These are phyloP conservation scores for Syngnathus typhle DNA, from an alignment of 2,113 vertebrate species.

Conservation along the genomic window DNA sequence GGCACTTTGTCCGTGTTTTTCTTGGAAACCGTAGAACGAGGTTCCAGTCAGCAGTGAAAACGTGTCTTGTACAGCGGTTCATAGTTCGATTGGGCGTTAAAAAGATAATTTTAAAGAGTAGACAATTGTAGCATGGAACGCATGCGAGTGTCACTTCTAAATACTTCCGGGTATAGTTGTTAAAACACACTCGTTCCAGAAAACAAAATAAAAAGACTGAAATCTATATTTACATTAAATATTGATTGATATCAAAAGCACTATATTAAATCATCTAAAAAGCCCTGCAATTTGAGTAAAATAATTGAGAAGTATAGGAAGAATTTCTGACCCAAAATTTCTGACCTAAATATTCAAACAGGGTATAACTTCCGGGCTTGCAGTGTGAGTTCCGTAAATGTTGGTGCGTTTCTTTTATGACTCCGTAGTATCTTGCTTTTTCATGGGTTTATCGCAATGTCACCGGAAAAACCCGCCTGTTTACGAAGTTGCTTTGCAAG, in stretches of 20 bases:
- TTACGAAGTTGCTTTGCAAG: neutral
- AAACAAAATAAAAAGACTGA: neutral
- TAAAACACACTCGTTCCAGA: neutral
- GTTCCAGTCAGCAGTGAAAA: neutral
- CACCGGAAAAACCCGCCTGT: no score
- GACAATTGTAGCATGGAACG: neutral
- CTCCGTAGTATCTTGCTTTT: neutral
- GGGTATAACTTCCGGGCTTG: neutral
- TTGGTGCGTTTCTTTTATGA: neutral
- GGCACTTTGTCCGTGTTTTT: constrained; percentile 6
- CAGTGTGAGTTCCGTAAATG: no score
- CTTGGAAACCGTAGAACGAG: neutral
- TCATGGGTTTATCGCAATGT: no score
- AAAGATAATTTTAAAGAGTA: rapidly evolving
- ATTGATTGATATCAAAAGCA: neutral
- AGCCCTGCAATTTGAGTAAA: neutral
- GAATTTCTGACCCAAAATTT: neutral
- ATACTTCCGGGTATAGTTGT: constrained; percentile 25
- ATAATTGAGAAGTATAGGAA: neutral
- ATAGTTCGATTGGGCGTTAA: constrained; percentile 6
- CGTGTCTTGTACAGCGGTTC: constrained; percentile 24
- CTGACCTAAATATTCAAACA: neutral
- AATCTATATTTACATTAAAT: neutral
- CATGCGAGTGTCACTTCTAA: neutral
- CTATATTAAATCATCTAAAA: neutral